Evolutionary conservation across 1,140 invertebrate species (phyloP).

Genomic region (Heliconius melpomene): DNA sequence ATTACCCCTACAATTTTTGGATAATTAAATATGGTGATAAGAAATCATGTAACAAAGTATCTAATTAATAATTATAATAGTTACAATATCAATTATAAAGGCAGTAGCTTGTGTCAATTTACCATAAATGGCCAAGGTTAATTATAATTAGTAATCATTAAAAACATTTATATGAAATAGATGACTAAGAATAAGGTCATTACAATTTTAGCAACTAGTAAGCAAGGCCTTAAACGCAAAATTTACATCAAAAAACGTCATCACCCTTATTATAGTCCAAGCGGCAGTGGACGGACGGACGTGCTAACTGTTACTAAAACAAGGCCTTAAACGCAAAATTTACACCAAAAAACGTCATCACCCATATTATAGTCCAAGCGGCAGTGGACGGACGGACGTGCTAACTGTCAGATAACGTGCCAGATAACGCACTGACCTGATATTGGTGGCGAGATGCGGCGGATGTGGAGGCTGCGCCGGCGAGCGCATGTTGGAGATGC

Average conservation of each 20-base stretch:
- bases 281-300: slow-evolving; percentile 41
- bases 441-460: slow-evolving; percentile 71
- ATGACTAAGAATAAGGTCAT: background rate
- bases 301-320: background rate
- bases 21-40: background rate
- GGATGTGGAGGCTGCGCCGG: slow-evolving; percentile 79
- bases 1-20: background rate
- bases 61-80: background rate
- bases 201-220: background rate
- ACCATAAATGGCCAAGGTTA: background rate
- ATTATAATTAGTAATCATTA: background rate
- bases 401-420: slow-evolving; percentile 31
- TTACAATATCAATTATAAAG: background rate
- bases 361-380: background rate
- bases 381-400: slow-evolving; percentile 42
- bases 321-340: background rate
- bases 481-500: slow-evolving; percentile 92
- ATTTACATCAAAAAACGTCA: background rate
- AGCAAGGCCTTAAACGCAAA: background rate
- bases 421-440: slow-evolving; percentile 57
- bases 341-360: background rate
- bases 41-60: background rate
- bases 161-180: background rate
- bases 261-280: background rate
- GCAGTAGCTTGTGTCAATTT: background rate